Evolutionary conservation across 2,888 invertebrate genomes (phyloP).

Genomic region (Notodonta dromedarius): DNA sequence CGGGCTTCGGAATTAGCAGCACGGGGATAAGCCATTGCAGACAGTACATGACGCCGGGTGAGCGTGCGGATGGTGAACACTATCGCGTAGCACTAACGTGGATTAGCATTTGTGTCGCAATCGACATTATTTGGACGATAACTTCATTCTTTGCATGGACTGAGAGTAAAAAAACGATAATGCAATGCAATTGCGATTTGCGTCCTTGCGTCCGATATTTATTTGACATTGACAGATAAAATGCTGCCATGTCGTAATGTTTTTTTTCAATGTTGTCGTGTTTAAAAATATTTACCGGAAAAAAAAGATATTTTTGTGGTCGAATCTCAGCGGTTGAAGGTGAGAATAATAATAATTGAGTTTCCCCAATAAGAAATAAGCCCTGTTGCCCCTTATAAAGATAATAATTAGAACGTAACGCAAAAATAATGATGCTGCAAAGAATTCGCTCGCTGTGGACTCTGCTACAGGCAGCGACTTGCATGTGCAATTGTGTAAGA

Average conservation of each 20-base stretch:
- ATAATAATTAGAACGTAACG: no score
- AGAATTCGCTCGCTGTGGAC: no score
- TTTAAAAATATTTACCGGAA: no score
- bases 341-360: no score
- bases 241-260: not conserved
- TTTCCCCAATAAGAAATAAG: no score
- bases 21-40: constrained; percentile 99
- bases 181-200: constrained; percentile 16
- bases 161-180: constrained; percentile 25
- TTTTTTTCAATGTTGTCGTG: no score
- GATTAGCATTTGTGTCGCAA: constrained; percentile 51
- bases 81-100: constrained; percentile 41
- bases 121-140: constrained; percentile 63
- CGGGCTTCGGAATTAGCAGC: constrained; percentile 97
- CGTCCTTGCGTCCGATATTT: constrained; percentile 36
- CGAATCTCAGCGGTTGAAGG: no score
- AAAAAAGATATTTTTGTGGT: no score
- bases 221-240: constrained; percentile 30
- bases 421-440: no score
- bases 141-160: constrained; percentile 46
- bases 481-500: no score
- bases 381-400: no score
- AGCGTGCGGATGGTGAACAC: constrained; percentile 33
- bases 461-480: no score
- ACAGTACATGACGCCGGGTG: constrained; percentile 91